Percentiles rank a stretch among this genome's conserved stretches.
These are phyloP conservation scores for Hepsetus odoe DNA, from an alignment of 2,113 vertebrate genomes.

Conservation along the genomic window DNA sequence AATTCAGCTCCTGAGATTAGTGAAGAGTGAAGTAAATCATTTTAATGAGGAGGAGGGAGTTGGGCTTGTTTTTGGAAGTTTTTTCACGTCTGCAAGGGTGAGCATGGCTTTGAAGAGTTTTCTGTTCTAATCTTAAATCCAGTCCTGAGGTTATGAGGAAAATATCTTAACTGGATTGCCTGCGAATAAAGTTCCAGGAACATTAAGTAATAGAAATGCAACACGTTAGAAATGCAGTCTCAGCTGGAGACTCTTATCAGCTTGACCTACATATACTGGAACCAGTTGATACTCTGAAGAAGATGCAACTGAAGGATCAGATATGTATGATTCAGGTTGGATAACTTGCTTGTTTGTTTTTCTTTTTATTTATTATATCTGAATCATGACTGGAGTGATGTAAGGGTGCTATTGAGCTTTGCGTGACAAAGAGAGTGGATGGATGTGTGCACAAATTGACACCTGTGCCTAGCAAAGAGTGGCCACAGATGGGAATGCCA, in stretches of 20 bases:
- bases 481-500: not conserved
- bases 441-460: not conserved
- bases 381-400: not conserved
- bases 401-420: not conserved
- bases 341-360: not conserved
- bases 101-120: not conserved
- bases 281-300: too few species aligned
- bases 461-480: not conserved
- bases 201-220: not conserved
- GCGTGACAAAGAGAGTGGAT: not conserved
- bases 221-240: too few species aligned
- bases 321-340: too few species aligned
- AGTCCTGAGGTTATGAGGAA: not conserved
- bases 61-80: not conserved
- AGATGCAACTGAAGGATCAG: too few species aligned
- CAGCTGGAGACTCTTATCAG: too few species aligned
- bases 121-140: not conserved
- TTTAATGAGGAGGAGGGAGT: not conserved
- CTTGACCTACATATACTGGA: too few species aligned
- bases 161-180: not conserved
- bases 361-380: not conserved
- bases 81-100: not conserved
- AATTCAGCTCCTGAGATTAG: not conserved
- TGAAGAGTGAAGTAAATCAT: not conserved
- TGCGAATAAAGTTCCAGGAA: not conserved